Conservation (phyloP, 2,113 vertebrate species). For the Falco punctatus region DNA sequence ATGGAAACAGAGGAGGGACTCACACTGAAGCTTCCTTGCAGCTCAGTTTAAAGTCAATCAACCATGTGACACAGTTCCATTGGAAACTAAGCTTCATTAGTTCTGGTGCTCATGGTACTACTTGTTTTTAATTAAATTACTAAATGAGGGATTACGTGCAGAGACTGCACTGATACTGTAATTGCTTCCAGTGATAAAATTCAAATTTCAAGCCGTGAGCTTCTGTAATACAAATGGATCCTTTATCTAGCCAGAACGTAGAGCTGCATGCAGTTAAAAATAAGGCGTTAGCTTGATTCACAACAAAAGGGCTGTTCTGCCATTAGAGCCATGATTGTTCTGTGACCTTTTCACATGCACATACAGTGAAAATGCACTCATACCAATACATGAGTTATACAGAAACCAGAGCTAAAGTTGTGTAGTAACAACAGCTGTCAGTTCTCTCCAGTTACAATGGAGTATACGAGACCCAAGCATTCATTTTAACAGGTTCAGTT, state of each 20-base stretch:
- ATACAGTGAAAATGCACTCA: background rate
- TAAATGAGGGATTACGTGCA: slow-evolving; percentile 43
- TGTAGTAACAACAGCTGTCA: background rate
- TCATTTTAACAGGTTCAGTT: background rate
- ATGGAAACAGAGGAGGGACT: background rate
- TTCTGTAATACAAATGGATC: slow-evolving; percentile 18
- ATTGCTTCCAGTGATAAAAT: slow-evolving; percentile 57
- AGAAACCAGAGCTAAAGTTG: background rate
- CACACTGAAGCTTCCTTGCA: background rate
- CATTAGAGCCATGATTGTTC: background rate
- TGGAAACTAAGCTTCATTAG: slow-evolving; percentile 46
- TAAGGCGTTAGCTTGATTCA: background rate
- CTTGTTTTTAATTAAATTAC: slow-evolving; percentile 67
- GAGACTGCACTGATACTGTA: slow-evolving; percentile 15
- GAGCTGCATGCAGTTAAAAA: background rate
- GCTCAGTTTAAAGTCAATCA: background rate
- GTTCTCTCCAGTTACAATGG: background rate
- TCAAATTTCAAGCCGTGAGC: slow-evolving; percentile 24
- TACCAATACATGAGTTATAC: background rate
- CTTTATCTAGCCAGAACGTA: background rate
- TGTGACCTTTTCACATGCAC: background rate
- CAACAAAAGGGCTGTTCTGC: background rate
- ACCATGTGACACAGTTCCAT: background rate
- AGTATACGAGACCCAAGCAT: background rate
- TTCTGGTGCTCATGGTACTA: slow-evolving; percentile 8